phyloP scores from a whole-genome alignment of 2,797 vertebrate genomes.

The Sebastes cheni region DNA sequence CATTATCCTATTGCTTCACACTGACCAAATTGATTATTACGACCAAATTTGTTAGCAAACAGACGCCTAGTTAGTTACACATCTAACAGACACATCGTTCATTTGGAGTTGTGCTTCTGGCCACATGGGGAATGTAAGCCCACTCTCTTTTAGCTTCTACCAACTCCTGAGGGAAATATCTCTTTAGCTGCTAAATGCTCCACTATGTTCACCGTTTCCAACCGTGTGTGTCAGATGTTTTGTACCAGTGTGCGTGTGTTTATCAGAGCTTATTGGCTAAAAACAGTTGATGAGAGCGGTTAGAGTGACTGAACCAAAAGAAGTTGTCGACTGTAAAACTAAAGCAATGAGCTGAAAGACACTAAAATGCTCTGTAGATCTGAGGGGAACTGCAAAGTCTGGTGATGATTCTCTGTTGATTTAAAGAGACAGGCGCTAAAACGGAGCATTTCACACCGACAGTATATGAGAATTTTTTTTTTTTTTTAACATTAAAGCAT shows the following conservation, averaged over 20 bases:
- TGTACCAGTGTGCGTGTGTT: background rate
- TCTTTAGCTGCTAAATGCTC: background rate
- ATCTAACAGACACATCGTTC: background rate
- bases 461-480: too few species aligned
- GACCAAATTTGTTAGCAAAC: background rate
- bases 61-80: background rate
- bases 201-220: background rate
- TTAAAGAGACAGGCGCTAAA: too few species aligned
- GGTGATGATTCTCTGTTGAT: background rate
- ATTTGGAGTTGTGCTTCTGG: background rate
- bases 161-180: background rate
- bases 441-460: too few species aligned
- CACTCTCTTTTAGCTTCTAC: background rate
- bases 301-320: background rate
- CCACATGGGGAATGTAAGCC: background rate
- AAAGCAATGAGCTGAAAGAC: background rate
- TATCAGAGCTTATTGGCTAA: background rate
- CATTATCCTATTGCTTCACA: too few species aligned
- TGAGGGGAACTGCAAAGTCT: rapidly evolving
- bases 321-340: background rate
- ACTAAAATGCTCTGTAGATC: too few species aligned
- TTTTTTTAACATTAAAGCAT: too few species aligned
- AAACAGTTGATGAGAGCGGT: background rate
- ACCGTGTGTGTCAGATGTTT: background rate
- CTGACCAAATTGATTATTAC: background rate